phyloP scores from a whole-genome alignment of 2,888 invertebrate genomes.

The Diarsia dahlii region DNA sequence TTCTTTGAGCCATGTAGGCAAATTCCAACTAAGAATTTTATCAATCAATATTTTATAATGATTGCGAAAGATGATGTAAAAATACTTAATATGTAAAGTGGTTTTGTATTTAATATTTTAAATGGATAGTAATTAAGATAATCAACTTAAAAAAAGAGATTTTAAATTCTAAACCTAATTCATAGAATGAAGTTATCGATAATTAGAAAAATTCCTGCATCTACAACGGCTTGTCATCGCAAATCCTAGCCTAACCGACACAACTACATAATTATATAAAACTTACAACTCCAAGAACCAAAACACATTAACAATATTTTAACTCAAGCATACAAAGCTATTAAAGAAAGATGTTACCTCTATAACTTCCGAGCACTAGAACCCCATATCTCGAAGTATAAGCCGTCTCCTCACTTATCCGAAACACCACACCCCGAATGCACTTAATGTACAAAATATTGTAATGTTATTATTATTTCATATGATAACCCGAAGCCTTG shows the following conservation, averaged over 20 bases:
- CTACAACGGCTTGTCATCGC: not conserved
- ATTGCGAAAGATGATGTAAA: not conserved
- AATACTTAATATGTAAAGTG: not conserved
- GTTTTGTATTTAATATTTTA: not conserved
- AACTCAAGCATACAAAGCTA: slow-evolving; percentile 12
- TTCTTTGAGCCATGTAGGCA: no score
- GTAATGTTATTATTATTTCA: slow-evolving; percentile 89
- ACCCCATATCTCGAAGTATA: slow-evolving; percentile 78
- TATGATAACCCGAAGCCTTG: slow-evolving; percentile 82
- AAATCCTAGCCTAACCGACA: not conserved
- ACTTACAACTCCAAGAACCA: slow-evolving; percentile 17
- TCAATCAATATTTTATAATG: not conserved
- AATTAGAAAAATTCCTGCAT: not conserved
- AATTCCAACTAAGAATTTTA: not conserved
- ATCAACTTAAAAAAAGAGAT: not conserved
- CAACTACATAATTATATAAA: slow-evolving; percentile 31
- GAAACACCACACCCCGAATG: slow-evolving; percentile 83
- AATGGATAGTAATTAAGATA: no score
- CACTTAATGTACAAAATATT: slow-evolving; percentile 89
- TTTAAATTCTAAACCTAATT: not conserved
- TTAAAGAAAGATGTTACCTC: slow-evolving; percentile 57
- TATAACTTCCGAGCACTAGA: slow-evolving; percentile 68
- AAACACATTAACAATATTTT: slow-evolving; percentile 32
- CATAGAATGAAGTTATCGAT: not conserved
- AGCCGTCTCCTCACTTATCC: slow-evolving; percentile 82